Percentiles rank a stretch among this genome's conserved stretches.
Evolutionary conservation across 2,888 invertebrate species (phyloP).

Genomic region (Lycia hirtaria): DNA sequence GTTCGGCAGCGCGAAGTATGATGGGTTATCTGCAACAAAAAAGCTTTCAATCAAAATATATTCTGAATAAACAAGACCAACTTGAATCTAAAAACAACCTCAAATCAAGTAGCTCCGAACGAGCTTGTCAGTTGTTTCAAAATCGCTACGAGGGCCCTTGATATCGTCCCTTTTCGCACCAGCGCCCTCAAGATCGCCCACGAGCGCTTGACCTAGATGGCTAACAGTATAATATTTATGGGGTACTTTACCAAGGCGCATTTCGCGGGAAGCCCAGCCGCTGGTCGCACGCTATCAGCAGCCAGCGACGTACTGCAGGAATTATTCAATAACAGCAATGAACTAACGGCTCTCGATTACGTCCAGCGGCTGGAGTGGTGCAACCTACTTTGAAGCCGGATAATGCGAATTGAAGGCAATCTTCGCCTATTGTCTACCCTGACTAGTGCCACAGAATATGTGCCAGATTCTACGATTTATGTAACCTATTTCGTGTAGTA

Average conservation of each 20-base stretch:
- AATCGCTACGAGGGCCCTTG: slow-evolving; percentile 7
- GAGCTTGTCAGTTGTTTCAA: slow-evolving; percentile 8
- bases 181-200: background rate
- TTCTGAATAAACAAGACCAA: background rate
- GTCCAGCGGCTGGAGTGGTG: slow-evolving; percentile 70
- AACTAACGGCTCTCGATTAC: slow-evolving; percentile 81
- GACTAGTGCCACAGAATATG: slow-evolving; percentile 45
- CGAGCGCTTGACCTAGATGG: slow-evolving; percentile 7
- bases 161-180: slow-evolving; percentile 5
- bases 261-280: slow-evolving; percentile 43
- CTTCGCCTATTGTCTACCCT: slow-evolving; percentile 72
- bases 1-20: slow-evolving; percentile 89
- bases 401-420: slow-evolving; percentile 83
- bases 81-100: background rate
- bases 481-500: slow-evolving; percentile 19
- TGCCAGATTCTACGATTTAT: slow-evolving; percentile 42
- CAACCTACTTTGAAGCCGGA: slow-evolving; percentile 83
- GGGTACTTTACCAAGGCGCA: slow-evolving; percentile 54
- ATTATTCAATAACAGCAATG: slow-evolving; percentile 84
- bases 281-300: slow-evolving; percentile 48
- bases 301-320: slow-evolving; percentile 59
- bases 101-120: background rate
- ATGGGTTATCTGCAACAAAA: slow-evolving; percentile 89
- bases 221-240: slow-evolving; percentile 1
- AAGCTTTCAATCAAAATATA: slow-evolving; percentile 15